Conservation (phyloP, 2,113 vertebrate genomes). For the Delphinapterus leucas region DNA sequence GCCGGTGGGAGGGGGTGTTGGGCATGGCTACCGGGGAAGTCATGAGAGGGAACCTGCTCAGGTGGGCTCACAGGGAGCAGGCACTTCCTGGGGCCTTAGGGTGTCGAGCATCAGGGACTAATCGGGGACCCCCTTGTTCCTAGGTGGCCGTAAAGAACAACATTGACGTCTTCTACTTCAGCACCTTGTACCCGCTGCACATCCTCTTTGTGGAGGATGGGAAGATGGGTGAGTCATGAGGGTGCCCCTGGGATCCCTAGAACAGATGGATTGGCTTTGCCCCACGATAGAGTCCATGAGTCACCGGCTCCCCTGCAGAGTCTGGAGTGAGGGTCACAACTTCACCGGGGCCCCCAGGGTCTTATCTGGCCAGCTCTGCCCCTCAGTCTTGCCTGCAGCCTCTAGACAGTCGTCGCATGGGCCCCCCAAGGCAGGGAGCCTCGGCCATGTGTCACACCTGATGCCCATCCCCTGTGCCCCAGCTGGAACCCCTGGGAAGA, state of each 20-base stretch:
- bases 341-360: not conserved
- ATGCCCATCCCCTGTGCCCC: not conserved
- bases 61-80: too few relatives aligned
- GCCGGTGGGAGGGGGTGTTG: too few relatives aligned
- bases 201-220: conserved; percentile 96
- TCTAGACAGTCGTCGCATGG: not conserved
- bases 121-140: not conserved
- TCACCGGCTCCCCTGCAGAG: not conserved
- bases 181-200: conserved; percentile 95
- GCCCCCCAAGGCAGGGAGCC: not conserved
- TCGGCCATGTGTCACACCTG: not conserved
- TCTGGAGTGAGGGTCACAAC: not conserved
- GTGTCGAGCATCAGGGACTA: not conserved
- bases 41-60: not conserved
- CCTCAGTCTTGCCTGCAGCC: not conserved
- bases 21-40: not conserved
- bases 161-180: conserved; percentile 99
- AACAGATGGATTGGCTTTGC: not conserved
- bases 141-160: conserved; percentile 99
- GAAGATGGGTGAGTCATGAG: conserved; percentile 94
- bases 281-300: not conserved
- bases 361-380: not conserved
- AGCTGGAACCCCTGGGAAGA: not conserved
- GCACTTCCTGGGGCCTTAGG: not conserved
- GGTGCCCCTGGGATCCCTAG: fast-evolving